Base-by-base conservation (phyloP, 2,888 invertebrate species). In the Auanema freiburgensis region DNA sequence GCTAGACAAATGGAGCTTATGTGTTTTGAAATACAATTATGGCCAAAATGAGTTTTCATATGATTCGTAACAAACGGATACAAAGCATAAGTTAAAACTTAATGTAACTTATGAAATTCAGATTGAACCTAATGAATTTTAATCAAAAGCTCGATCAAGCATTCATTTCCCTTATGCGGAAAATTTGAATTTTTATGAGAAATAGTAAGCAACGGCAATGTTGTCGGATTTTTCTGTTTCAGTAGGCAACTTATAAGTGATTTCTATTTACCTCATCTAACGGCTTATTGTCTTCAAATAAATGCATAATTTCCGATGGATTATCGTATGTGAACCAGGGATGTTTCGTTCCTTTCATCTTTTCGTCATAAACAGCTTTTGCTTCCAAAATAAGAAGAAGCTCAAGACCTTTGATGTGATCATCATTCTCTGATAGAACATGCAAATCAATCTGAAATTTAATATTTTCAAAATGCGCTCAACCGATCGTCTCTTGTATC, bases 301-400 rank as follows among this genome's bases (percentile, higher is more conserved):
- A 44, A 33, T 57, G 53, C 64, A 70, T 63, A 4, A 68, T 60
- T n/a, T 66, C 66, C 14, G 63, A 63, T 0, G 75, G 75, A 61
- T 67, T 66, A 52, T 75, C 72, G 43, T 73, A 65, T n/a, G 63
- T 58, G 59, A 71, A 68, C 75, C 75, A 75, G 46, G 71, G 65
- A 25, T 63, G 65, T 21, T 55, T 61, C 25, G 60, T 66, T 12
- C 69, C 69, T n/a, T 66, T 63, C 42, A 75, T 62, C 25, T 69
- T 65, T 50, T 66, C 65, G 25, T 75, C 70, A 50, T 72, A 72
- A 21, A 65, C 67, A 46, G 67, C 56, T 24, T 69, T 72, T 41
- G 72, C 67, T 53, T 72, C 72, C 23, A 72, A 55, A 23, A 68
- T 69, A 57, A 72, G 54, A 18, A 72, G 23, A 23, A 67, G 59